phyloP scores from a whole-genome alignment of 2,113 vertebrate species.

The Mohoua ochrocephala region DNA sequence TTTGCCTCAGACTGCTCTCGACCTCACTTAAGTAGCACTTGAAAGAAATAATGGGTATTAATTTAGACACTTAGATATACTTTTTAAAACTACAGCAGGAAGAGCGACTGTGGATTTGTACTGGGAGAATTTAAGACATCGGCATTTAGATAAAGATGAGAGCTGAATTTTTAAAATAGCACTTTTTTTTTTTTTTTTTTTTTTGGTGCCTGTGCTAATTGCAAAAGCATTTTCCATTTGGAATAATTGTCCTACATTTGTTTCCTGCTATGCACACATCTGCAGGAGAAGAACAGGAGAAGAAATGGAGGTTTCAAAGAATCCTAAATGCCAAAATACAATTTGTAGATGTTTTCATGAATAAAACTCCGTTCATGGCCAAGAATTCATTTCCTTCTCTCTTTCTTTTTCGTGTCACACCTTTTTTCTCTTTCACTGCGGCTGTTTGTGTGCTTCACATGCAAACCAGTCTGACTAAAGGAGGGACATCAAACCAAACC shows the following conservation, averaged over 20 bases:
- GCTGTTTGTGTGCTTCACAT: neutral
- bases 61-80: neutral
- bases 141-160: neutral
- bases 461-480: neutral
- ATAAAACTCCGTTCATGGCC: neutral
- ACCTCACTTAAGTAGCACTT: constrained; percentile 2
- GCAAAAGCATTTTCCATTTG: neutral
- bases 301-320: neutral
- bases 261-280: neutral
- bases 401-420: neutral
- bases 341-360: neutral
- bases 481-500: neutral
- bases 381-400: neutral
- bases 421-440: neutral
- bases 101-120: neutral
- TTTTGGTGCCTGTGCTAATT: neutral
- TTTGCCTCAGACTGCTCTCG: constrained; percentile 25
- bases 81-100: neutral
- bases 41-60: constrained; percentile 19
- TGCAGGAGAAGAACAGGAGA: neutral
- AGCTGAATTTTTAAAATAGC: neutral
- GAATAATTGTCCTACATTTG: neutral
- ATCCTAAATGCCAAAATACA: neutral
- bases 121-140: neutral
- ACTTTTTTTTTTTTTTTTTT: neutral